Conservation (phyloP, 2,888 invertebrate species). For the Macrosiphum euphorbiae region DNA sequence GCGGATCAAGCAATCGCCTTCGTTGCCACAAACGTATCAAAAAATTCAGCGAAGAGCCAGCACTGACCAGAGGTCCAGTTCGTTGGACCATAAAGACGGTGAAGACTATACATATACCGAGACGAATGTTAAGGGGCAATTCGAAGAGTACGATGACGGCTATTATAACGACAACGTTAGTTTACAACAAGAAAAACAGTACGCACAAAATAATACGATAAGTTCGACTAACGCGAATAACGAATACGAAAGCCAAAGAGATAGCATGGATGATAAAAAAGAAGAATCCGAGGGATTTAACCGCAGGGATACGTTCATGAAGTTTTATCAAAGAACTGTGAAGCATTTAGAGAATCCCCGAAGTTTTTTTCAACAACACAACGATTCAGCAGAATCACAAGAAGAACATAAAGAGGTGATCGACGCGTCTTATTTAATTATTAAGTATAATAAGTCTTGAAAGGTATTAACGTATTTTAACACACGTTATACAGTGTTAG, state of each 20-base stretch:
- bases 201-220: conserved; percentile 68
- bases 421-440: conserved; percentile 66
- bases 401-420: conserved; percentile 71
- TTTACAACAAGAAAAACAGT: conserved; percentile 67
- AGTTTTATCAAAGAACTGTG: conserved; percentile 66
- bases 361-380: conserved; percentile 67
- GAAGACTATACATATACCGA: conserved; percentile 52
- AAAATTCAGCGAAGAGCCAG: conserved; percentile 67
- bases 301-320: conserved; percentile 67
- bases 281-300: conserved; percentile 64
- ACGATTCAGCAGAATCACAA: conserved; percentile 74
- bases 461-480: neutral
- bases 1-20: conserved; percentile 69
- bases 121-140: conserved; percentile 66
- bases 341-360: conserved; percentile 54
- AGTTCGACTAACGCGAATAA: conserved; percentile 36
- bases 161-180: conserved; percentile 64
- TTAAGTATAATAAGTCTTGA: neutral
- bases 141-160: conserved; percentile 67
- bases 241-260: conserved; percentile 23
- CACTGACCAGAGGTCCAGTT: conserved; percentile 65
- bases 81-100: conserved; percentile 65
- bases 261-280: conserved; percentile 43
- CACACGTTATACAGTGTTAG: neutral
- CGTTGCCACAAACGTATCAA: conserved; percentile 68